Evolutionary conservation across 2,888 invertebrate genomes (phyloP).

Genomic region (Candidula unifasciata): DNA sequence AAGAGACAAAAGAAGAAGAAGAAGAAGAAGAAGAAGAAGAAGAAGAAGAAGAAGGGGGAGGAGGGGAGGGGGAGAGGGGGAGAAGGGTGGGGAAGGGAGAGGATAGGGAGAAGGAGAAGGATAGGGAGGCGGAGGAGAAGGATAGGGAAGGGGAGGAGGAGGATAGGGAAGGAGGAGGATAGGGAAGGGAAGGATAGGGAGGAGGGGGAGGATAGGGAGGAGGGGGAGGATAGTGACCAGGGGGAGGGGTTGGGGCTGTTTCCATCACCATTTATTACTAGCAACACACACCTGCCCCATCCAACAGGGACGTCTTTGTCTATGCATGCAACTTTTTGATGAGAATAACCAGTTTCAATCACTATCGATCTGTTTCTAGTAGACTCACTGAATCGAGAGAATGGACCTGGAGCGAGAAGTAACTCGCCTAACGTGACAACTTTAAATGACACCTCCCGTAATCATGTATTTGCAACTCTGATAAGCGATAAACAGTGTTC

Average conservation of each 20-base stretch:
- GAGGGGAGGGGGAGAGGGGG: neutral
- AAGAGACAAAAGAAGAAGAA: conserved; percentile 12
- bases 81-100: neutral
- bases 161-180: neutral
- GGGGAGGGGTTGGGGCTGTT: too few relatives aligned
- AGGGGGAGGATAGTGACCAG: neutral
- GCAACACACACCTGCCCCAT: too few relatives aligned
- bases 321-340: too few relatives aligned
- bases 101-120: neutral
- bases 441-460: neutral
- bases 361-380: neutral
- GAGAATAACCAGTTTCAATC: neutral
- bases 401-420: conserved; percentile 10
- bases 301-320: too few relatives aligned
- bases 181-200: neutral
- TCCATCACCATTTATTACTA: too few relatives aligned
- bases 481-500: conserved; percentile 31
- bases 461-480: neutral
- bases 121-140: neutral
- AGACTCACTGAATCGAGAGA: neutral
- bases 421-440: conserved; percentile 2
- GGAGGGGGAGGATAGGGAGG: neutral
- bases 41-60: neutral
- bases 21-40: conserved; percentile 4
- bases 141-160: neutral